These are phyloP conservation scores for Eulemur rubriventer DNA, from an alignment of 2,797 vertebrate species.

Conservation along the genomic window DNA sequence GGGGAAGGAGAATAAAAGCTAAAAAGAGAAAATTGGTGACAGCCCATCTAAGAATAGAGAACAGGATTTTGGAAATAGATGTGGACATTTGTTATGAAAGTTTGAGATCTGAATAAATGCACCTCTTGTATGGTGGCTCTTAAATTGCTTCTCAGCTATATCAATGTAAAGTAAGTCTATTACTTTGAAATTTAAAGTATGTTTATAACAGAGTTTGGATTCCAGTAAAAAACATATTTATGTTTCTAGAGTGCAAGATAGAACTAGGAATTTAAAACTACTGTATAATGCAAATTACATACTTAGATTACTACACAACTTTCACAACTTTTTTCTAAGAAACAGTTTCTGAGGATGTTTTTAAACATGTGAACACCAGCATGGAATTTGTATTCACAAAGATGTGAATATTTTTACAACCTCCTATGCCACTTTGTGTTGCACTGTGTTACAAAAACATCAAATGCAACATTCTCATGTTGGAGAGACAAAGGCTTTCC, in stretches of 20 bases:
- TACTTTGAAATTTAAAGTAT: constrained; percentile 64
- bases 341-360: neutral
- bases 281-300: constrained; percentile 43
- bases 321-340: constrained; percentile 29
- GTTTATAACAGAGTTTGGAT: constrained; percentile 62
- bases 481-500: neutral
- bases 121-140: neutral
- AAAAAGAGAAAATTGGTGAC: neutral
- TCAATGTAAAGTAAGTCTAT: constrained; percentile 28
- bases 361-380: neutral
- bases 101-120: neutral
- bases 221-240: constrained; percentile 49
- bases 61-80: neutral
- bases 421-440: neutral
- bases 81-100: neutral
- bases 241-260: constrained; percentile 61
- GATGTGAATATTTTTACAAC: neutral
- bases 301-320: constrained; percentile 12
- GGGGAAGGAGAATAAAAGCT: neutral
- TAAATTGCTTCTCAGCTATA: neutral
- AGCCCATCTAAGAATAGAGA: neutral
- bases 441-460: neutral
- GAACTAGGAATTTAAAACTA: constrained; percentile 61
- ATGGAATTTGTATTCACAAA: neutral
- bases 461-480: neutral